Conservation (phyloP, 2,888 invertebrate genomes). For the Hemicrepidius hirtus region DNA sequence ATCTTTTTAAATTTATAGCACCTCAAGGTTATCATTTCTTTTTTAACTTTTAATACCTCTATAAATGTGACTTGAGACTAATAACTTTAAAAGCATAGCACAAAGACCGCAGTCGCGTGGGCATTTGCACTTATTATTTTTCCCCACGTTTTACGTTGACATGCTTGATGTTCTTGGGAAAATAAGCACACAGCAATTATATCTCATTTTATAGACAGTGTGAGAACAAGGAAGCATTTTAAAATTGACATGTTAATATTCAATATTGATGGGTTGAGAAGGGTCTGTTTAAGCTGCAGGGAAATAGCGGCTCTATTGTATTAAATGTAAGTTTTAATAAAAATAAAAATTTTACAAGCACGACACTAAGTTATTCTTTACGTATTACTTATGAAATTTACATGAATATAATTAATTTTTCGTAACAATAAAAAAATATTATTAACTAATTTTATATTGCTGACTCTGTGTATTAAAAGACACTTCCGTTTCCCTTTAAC, state of each 20-base stretch:
- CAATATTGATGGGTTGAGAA: conserved; percentile 46
- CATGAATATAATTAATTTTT: too few species aligned
- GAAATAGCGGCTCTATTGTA: conserved; percentile 7
- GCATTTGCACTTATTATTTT: conserved; percentile 31
- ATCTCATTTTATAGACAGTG: conserved; percentile 48
- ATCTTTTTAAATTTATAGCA: neutral
- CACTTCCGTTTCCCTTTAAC: neutral
- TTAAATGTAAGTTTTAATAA: neutral
- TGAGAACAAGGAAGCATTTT: conserved; percentile 60
- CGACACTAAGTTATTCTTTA: neutral
- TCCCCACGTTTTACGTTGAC: conserved; percentile 32
- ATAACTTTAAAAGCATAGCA: neutral
- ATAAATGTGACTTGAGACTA: neutral
- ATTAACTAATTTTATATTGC: too few species aligned
- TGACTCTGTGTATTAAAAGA: neutral
- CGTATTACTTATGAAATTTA: neutral
- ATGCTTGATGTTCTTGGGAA: conserved; percentile 46
- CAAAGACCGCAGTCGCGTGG: conserved; percentile 18
- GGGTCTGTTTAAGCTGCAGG: conserved; percentile 32
- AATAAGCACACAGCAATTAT: conserved; percentile 40
- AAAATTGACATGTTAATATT: conserved; percentile 52
- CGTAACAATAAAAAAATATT: too few species aligned
- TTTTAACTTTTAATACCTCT: neutral
- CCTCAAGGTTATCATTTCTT: neutral
- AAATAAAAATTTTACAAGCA: neutral